Base-by-base conservation (phyloP, 2,797 vertebrate genomes). In the Calcarius lapponicus region DNA sequence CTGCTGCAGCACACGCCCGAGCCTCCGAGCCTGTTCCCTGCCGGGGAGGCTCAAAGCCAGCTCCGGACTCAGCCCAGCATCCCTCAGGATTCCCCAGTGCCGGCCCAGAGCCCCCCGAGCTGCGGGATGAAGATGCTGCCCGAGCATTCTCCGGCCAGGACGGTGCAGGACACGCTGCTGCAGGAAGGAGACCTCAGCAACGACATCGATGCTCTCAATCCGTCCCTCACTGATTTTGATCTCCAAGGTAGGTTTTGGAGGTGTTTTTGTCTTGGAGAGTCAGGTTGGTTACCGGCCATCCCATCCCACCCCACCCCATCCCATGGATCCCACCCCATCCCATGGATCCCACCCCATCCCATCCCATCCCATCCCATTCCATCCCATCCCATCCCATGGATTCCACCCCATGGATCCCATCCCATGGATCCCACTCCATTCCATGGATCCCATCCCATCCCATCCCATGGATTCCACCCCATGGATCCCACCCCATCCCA, bases 181-280 rank as follows among this genome's bases (percentile, higher is more conserved):
- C 97, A 97, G 19, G 99, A 99, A 2, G 98, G 98, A n/a, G 99
- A 99, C 22, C 95, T 97, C 74, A 98, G 96, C 87, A 99, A 98
- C 3, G 99, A 99, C 66, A 97, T 99, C 5, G 99, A 99, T 72
- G 98, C 98, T 20, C 98, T 99, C 58, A 99, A 99, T 81, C 99
- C 99, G 1, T 99, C 98, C 94, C 98, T 99, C 92, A 99, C 98
- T 3, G 99, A 99, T 90, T 98, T 99, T 66, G 99, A 99, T 92
- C 98, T 99, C 95, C 99, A 99, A 97, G 99, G 99, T 99, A 93
- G 36, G 92, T 75, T 43, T 12, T 38, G 0, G 13, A 67, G 43
- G 43, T 1, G 18, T 3, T 71, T 61, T 11, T 38, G 2, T 17
- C 51, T 19, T 2, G 11, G 28, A 42, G 31, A 53, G 43, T 31